Evolutionary conservation across 2,113 vertebrate species (phyloP), one percentile per base, ranked within the genome.

Genomic region (Aphyosemion australe): DNA sequence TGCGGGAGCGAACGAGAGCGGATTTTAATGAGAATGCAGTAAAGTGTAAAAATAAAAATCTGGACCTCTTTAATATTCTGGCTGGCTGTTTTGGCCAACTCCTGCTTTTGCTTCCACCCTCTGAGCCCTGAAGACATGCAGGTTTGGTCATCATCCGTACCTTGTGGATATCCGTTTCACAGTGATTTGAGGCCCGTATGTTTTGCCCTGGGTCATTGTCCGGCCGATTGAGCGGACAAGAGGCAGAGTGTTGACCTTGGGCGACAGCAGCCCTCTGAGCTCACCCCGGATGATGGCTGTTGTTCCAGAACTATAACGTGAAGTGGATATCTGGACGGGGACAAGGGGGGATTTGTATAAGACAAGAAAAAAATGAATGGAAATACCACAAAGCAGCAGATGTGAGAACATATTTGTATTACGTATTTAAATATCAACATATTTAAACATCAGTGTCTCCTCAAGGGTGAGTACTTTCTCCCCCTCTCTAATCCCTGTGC

Each of bases 131-230:
- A 37, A 37, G 34, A 37, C 12, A 12, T 42, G 9, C 12, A 42
- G 41, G 9, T 42, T 42, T 42, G 7, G 10, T 42, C 42, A 53
- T 50, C 51, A n/a, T 32, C 4, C 42, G 46, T 71, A 93, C 93
- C 89, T 91, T 58, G 91, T 91, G 54, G 93, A 94, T 76, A 94
- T 91, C 43, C 93, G 85, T 74, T 94, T 94, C 75, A 94, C 93
- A 2, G 92, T 94, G 70, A 94, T 93, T 86, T 93, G 93, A 10
- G 93, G 93, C 15, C 93, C 93, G 60, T 94, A 94, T 31, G 93
- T 94, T 86, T 94, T 94, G 54, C 93, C 93, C 72, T 93, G 93
- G 68, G 92, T 93, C 93, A 94, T 94, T 45, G 93, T 94, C 61
- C 91, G 83, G 49, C 92, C 89, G 46, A 94, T 94, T 47, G 91